These are phyloP conservation scores for Pterobdella sp. DNA, from an alignment of 2,888 invertebrate genomes.

Conservation along the genomic window DNA sequence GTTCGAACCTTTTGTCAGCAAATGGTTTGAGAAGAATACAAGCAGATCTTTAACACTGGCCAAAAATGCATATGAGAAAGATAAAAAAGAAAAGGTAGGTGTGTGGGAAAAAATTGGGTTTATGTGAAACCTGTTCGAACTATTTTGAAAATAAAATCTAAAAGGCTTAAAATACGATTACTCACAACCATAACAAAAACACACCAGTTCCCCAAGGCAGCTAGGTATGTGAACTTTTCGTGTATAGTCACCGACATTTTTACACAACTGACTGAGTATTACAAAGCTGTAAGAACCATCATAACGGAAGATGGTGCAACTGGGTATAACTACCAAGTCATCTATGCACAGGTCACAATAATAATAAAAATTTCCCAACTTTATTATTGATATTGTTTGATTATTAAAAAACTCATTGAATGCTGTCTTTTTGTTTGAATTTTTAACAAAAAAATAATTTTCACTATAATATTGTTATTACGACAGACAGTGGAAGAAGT, in stretches of 20 bases:
- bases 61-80: slow-evolving; percentile 93
- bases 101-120: too few relatives aligned
- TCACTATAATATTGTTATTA: neutral
- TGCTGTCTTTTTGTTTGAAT: neutral
- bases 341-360: neutral
- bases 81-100: slow-evolving; percentile 54
- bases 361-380: neutral
- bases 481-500: slow-evolving; percentile 17
- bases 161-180: neutral
- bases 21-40: slow-evolving; percentile 99
- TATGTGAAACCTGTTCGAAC: too few relatives aligned
- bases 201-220: slow-evolving; percentile 89
- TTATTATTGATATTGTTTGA: neutral
- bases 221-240: slow-evolving; percentile 94
- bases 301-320: slow-evolving; percentile 47
- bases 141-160: too few relatives aligned
- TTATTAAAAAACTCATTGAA: neutral
- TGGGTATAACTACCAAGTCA: slow-evolving; percentile 13
- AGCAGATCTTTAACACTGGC: slow-evolving; percentile 96
- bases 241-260: slow-evolving; percentile 99
- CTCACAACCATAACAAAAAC: neutral
- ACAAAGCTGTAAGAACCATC: slow-evolving; percentile 94
- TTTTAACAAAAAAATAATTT: slow-evolving; percentile 3
- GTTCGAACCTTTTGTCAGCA: slow-evolving; percentile 99
- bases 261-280: slow-evolving; percentile 96